These are phyloP conservation scores for Procavia capensis DNA, from an alignment of 2,113 vertebrate genomes.

Conservation along the genomic window DNA sequence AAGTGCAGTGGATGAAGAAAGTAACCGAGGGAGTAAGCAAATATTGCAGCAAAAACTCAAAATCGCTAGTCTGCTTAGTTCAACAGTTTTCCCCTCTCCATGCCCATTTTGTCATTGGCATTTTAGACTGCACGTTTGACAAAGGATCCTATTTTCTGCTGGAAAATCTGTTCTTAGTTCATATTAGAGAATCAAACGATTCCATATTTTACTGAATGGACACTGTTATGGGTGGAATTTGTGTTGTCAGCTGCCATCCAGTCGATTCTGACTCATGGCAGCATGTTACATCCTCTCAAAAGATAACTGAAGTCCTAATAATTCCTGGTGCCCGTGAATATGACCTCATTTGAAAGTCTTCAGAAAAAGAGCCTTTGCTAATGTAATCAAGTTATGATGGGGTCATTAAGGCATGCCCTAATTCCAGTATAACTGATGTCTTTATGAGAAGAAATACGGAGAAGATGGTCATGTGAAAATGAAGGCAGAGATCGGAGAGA, in stretches of 20 bases:
- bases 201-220: not conserved
- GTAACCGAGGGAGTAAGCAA: conserved; percentile 34
- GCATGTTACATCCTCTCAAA: not conserved
- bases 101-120: not conserved
- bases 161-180: not conserved
- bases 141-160: not conserved
- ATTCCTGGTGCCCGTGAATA: not conserved
- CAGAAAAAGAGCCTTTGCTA: not conserved
- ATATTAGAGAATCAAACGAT: not conserved
- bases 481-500: not conserved
- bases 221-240: not conserved
- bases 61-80: not conserved
- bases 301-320: not conserved
- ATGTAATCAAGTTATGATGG: not conserved
- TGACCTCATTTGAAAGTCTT: not conserved
- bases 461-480: not conserved
- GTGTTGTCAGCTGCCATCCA: not conserved
- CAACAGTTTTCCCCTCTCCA: not conserved
- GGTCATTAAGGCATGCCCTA: not conserved
- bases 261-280: not conserved
- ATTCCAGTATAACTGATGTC: not conserved
- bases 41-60: not conserved
- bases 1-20: not conserved
- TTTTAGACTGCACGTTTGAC: not conserved
- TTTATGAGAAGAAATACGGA: not conserved